Percentiles rank a stretch among this genome's conserved stretches.
Evolutionary conservation across 2,113 vertebrate genomes (phyloP).

Genomic region (Danionella cerebrum): DNA sequence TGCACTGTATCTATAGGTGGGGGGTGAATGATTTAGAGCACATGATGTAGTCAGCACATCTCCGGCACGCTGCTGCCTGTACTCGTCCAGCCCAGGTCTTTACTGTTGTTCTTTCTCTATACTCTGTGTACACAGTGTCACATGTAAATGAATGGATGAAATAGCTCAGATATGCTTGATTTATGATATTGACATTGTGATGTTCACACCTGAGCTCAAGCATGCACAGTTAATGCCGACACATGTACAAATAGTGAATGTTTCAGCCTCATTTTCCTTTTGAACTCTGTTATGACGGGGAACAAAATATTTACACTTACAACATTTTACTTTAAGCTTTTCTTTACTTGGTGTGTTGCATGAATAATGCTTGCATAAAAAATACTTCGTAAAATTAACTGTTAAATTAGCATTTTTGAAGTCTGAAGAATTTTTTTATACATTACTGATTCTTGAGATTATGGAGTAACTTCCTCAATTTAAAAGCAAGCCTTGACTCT

Average conservation of each 20-base stretch:
- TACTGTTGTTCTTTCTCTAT: background rate
- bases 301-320: no score
- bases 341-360: no score
- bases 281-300: no score
- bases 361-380: no score
- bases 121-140: background rate
- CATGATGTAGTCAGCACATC: background rate
- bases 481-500: no score
- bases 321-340: no score
- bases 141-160: background rate
- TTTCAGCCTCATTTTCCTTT: no score
- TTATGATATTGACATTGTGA: constrained; percentile 21
- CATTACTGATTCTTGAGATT: no score
- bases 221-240: background rate
- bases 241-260: background rate
- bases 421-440: no score
- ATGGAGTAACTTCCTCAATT: no score
- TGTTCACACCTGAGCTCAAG: background rate
- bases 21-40: background rate
- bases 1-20: background rate
- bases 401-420: no score
- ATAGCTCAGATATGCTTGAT: background rate
- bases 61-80: background rate
- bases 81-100: background rate
- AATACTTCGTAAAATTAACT: no score